These are phyloP conservation scores for Astur gentilis DNA, from an alignment of 2,113 vertebrate species.

Conservation along the genomic window DNA sequence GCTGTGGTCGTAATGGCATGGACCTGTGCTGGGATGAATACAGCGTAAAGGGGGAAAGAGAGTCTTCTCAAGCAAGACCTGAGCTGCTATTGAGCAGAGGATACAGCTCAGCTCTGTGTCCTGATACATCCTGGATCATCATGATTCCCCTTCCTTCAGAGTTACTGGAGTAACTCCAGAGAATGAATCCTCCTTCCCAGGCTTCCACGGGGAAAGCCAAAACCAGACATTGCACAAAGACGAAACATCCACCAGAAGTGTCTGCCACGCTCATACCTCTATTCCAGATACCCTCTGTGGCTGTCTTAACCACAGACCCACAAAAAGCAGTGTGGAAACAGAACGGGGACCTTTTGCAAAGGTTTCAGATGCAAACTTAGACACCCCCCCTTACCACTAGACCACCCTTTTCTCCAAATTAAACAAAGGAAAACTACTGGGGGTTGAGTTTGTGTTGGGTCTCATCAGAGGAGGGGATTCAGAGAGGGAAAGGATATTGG, in stretches of 20 bases:
- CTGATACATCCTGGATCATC: rapidly evolving
- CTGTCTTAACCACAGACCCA: neutral
- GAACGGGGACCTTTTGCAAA: neutral
- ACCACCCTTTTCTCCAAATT: neutral
- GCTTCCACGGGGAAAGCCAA: neutral
- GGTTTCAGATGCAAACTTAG: neutral
- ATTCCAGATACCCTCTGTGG: neutral
- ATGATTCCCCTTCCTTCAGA: neutral
- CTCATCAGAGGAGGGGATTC: no score
- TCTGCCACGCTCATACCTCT: neutral
- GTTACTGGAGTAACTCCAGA: neutral
- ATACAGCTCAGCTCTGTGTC: neutral
- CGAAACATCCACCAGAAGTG: neutral
- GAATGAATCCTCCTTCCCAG: neutral
- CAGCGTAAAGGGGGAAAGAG: rapidly evolving
- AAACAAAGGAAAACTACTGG: neutral
- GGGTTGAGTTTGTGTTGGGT: neutral
- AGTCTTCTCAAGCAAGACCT: neutral
- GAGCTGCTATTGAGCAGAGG: neutral
- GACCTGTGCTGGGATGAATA: rapidly evolving
- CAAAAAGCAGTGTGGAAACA: neutral
- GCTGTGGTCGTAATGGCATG: rapidly evolving
- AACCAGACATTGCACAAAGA: neutral
- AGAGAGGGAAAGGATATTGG: neutral
- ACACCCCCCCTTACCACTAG: neutral